Conservation (phyloP, 2,113 vertebrate species). For the Rostratula benghalensis region DNA sequence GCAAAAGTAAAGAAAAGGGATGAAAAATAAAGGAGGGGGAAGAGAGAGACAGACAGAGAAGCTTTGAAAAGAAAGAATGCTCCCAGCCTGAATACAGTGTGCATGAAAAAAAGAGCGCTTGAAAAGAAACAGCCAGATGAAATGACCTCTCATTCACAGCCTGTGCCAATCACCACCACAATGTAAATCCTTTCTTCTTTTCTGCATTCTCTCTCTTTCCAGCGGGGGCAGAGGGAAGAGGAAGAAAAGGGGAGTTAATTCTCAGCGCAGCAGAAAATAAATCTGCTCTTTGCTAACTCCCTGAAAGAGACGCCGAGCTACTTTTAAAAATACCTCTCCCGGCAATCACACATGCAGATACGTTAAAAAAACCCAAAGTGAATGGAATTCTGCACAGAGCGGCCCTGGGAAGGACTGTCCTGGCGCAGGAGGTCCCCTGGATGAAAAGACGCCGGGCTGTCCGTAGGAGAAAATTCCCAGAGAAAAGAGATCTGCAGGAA, state of each 20-base stretch:
- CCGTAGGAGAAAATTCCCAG: rapidly evolving
- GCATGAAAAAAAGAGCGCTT: constrained; percentile 70
- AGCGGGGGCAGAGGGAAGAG: constrained; percentile 61
- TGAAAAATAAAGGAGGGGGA: constrained; percentile 74
- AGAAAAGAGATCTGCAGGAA: not conserved
- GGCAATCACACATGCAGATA: not conserved
- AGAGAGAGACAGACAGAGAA: constrained; percentile 73
- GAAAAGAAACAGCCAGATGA: constrained; percentile 78
- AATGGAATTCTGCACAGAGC: not conserved
- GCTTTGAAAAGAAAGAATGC: constrained; percentile 77
- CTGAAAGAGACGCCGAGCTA: not conserved
- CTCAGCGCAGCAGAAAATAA: constrained; percentile 68
- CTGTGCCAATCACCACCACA: constrained; percentile 74
- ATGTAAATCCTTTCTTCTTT: constrained; percentile 74
- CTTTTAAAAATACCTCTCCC: not conserved
- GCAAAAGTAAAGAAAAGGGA: constrained; percentile 72
- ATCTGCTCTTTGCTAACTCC: constrained; percentile 33
- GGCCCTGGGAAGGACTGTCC: not conserved
- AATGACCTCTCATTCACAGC: constrained; percentile 76
- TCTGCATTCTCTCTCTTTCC: constrained; percentile 72
- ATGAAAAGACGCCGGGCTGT: rapidly evolving
- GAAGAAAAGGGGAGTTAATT: constrained; percentile 70
- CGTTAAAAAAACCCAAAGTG: not conserved
- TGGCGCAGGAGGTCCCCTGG: not conserved
- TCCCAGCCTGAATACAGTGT: constrained; percentile 70